Conservation (phyloP, 2,888 invertebrate genomes). For the Psylliodes chrysocephalus region DNA sequence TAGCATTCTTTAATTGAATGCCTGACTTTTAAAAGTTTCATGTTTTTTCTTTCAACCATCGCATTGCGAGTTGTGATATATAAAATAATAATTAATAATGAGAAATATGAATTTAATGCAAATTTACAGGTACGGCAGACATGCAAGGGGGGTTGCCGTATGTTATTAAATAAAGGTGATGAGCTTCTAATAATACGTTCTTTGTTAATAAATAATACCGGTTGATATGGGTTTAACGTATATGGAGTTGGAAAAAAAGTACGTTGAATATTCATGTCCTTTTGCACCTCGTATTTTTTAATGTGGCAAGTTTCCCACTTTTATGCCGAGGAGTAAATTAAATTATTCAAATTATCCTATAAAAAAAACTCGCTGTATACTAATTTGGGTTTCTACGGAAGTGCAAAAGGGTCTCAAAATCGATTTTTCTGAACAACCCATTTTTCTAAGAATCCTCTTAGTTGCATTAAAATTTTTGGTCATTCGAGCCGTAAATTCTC, state of each 20-base stretch:
- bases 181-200: slow-evolving; percentile 43
- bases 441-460: no score
- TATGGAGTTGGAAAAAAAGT: slow-evolving; percentile 13
- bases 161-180: slow-evolving; percentile 43
- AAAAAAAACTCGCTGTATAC: no score
- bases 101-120: slow-evolving; percentile 39
- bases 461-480: no score
- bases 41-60: not conserved
- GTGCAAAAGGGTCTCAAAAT: no score
- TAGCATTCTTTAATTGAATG: slow-evolving; percentile 20
- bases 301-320: no score
- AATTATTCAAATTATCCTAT: no score
- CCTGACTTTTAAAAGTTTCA: slow-evolving; percentile 13
- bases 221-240: no score
- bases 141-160: slow-evolving; percentile 37
- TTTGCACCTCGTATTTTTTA: slow-evolving; percentile 28
- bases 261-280: slow-evolving; percentile 31
- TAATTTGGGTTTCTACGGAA: no score
- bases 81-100: slow-evolving; percentile 37
- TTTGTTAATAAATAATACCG: slow-evolving; percentile 44
- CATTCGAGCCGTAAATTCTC: no score
- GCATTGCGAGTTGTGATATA: slow-evolving; percentile 26
- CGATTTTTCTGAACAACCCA: no score
- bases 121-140: slow-evolving; percentile 34
- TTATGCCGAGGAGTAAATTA: no score